Conservation (phyloP, 2,888 invertebrate species). For the Mamestra brassicae region DNA sequence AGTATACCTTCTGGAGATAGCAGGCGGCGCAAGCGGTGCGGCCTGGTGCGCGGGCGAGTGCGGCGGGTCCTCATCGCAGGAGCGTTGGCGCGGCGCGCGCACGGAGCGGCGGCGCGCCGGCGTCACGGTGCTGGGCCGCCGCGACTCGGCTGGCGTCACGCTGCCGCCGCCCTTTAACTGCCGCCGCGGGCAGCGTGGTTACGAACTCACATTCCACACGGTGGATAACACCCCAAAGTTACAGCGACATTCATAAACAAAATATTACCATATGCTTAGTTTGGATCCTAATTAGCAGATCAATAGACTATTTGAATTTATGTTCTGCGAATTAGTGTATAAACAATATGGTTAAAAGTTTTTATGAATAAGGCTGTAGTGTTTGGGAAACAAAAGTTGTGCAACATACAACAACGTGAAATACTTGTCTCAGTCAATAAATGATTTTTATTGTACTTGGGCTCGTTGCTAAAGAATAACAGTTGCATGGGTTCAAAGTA, state of each 20-base stretch:
- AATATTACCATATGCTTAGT: no score
- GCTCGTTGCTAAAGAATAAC: not conserved
- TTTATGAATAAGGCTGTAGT: not conserved
- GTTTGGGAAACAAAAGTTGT: slow-evolving; percentile 24
- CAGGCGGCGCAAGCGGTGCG: slow-evolving; percentile 93
- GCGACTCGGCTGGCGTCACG: slow-evolving; percentile 90
- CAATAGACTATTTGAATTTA: no score
- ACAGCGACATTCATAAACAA: not conserved
- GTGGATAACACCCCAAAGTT: not conserved
- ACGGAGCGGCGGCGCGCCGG: slow-evolving; percentile 91
- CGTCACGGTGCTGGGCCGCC: slow-evolving; percentile 92
- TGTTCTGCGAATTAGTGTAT: no score
- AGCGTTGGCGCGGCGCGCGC: slow-evolving; percentile 94
- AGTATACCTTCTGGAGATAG: slow-evolving; percentile 92
- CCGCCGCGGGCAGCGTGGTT: slow-evolving; percentile 89
- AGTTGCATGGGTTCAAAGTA: no score
- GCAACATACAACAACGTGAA: slow-evolving; percentile 1
- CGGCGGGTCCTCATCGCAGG: slow-evolving; percentile 94
- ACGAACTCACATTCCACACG: slow-evolving; percentile 71
- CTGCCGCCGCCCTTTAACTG: slow-evolving; percentile 93
- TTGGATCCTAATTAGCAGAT: no score
- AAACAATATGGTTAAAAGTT: no score
- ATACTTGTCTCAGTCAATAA: not conserved
- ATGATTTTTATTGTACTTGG: not conserved
- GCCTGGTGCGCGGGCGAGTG: slow-evolving; percentile 82